Conservation (phyloP, 2,113 vertebrate species). For the Psammodynastes pulverulentus region DNA sequence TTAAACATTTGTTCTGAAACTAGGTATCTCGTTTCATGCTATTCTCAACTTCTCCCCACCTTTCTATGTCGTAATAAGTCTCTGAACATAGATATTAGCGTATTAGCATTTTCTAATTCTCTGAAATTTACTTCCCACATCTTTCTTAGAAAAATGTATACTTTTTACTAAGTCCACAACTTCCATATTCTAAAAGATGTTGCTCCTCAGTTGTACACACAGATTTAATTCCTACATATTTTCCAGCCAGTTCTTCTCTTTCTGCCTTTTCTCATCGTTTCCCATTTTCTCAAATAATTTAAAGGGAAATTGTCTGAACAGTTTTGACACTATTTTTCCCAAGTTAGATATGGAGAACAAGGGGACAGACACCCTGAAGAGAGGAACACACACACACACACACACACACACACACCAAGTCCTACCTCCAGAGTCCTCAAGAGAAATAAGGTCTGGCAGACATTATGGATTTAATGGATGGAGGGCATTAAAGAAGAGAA, state of each 20-base stretch:
- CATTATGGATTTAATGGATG: background rate
- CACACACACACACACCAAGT: accelerated
- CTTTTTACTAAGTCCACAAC: background rate
- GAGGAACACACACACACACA: too few species aligned
- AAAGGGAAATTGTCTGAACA: too few species aligned
- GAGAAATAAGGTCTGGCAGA: background rate
- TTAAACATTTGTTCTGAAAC: background rate
- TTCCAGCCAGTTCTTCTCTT: background rate
- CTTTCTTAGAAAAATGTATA: too few species aligned
- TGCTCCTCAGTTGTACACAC: background rate
- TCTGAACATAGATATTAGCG: background rate
- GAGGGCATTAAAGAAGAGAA: background rate
- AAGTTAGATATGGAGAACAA: too few species aligned
- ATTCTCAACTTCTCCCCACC: background rate
- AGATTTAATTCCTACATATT: background rate
- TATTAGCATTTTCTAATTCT: too few species aligned
- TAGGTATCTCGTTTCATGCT: background rate
- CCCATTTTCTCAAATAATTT: too few species aligned
- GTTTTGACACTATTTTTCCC: too few species aligned
- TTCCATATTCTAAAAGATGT: background rate
- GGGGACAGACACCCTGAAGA: background rate
- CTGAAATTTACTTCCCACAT: too few species aligned
- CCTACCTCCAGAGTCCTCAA: too few species aligned
- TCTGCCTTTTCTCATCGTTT: background rate
- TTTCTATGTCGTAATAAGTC: too few species aligned